Evolutionary conservation across 2,888 invertebrate genomes (phyloP), one percentile per base, ranked within the genome.

Genomic region (Diadromus collaris): DNA sequence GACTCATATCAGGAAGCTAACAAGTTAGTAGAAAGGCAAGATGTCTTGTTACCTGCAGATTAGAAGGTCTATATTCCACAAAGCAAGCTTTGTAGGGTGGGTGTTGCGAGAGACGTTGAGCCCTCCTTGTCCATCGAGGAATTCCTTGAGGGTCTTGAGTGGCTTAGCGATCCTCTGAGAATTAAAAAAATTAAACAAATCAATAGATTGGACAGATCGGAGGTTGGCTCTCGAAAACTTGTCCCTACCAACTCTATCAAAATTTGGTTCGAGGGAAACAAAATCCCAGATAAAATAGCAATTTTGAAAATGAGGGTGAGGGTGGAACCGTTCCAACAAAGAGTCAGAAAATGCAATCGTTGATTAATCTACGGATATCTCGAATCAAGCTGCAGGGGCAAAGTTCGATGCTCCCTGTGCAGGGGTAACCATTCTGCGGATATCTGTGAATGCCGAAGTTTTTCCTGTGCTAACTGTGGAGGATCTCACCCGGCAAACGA

Each of bases 11-110:
- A 32, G 5, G 38, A 34, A 1, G 72, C 72, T 0, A 72, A 72
- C 19, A 34, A n/a, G 4, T 6, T 72, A 24, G 41, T 72, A 6
- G 51, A 46, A 13, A 44, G 51, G 1, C 72, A 63, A 24, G 24
- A 32, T 21, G 19, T 9, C 9, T 19, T 21, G 13, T 16, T 61
- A 2, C 63, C 48, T 13, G 9, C 41, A 2, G 21, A 60, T 51
- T 72, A 63, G 63, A 61, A 24, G 16, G 72, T 63, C 7, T 63
- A 10, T 29, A 63, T 72, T 16, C 63, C 72, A 19, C 54, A 63
- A 10, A 48, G 21, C 2, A 51, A 38, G 34, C 16, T 72, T 9
- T 29, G 16, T 6, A 61, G 63, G 27, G 19, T 24, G 1, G 63
- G 51, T 1, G 41, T 72, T 1, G 38, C 48, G 1, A 63, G 19